These are phyloP conservation scores for Trissolcus basalis DNA, from an alignment of 1,140 invertebrate species.

Conservation along the genomic window DNA sequence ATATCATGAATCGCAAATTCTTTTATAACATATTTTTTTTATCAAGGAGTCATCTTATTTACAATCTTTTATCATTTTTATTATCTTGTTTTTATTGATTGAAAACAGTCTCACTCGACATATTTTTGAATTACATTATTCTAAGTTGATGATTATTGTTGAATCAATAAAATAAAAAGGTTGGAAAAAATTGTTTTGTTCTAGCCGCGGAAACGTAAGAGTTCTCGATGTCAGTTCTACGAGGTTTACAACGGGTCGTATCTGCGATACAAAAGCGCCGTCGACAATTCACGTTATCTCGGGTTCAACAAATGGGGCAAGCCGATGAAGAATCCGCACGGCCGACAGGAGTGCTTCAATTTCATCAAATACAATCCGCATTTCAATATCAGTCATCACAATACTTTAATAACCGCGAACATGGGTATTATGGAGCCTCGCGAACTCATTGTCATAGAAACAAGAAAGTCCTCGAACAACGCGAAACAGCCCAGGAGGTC, in stretches of 20 bases:
- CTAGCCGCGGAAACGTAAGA: slow-evolving; percentile 72
- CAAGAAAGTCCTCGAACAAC: slow-evolving; percentile 40
- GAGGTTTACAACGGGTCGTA: slow-evolving; percentile 76
- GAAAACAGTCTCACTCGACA: no score
- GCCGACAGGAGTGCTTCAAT: slow-evolving; percentile 75
- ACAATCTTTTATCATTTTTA: no score
- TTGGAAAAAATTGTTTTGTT: slow-evolving; percentile 43
- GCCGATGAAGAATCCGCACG: slow-evolving; percentile 71
- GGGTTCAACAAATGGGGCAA: slow-evolving; percentile 76
- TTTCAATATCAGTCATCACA: slow-evolving; percentile 76
- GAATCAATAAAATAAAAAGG: background rate
- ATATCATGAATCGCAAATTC: no score
- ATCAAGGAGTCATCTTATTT: no score
- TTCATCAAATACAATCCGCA: slow-evolving; percentile 77
- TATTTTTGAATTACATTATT: background rate
- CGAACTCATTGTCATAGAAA: slow-evolving; percentile 56
- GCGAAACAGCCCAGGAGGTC: slow-evolving; percentile 63
- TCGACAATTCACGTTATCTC: slow-evolving; percentile 71
- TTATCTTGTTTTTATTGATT: no score
- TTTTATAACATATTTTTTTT: no score
- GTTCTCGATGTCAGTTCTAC: slow-evolving; percentile 76
- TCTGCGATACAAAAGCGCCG: slow-evolving; percentile 75
- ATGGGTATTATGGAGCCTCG: slow-evolving; percentile 64
- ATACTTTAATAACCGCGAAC: slow-evolving; percentile 72
- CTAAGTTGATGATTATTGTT: no score